Base-by-base conservation (phyloP, 2,797 vertebrate genomes). In the Stomatorhinus walkeri region DNA sequence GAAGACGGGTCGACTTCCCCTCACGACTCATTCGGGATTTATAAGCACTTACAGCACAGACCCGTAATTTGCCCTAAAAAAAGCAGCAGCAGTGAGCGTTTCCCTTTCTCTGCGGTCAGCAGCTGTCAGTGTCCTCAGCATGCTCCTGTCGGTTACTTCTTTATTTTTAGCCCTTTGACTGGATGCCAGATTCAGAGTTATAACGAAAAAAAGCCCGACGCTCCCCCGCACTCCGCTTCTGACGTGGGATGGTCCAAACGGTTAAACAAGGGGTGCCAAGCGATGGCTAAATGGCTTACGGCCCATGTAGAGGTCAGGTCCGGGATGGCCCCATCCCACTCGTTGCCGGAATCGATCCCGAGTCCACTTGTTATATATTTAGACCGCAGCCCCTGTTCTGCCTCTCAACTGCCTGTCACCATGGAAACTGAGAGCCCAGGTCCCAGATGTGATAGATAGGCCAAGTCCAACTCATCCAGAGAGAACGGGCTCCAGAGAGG, bases 151-250 rank as follows among this genome's bases (percentile, higher is more conserved):
- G 79, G 49, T 32, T 86, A 48, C 36, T 83, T 90, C 8, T 90
- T 89, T 89, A 93, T 93, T 91, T 92, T 92, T 91, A 92, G 88
- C 48, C 0, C 56, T 87, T 83, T 90, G 90, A 90, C 89, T 52
- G 54, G 84, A 59, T 89, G 89, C 89, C 91, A 54, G 52, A 90
- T 92, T 89, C 59, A 90, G 7, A 51, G 81, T 87, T 59, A 90
- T 90, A 88, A 46, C 61, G 85, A 56, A 88, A 56, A 91, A 90
- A 91, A 61, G 72, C 56, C 52, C 87, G 43, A 40, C 40, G 85
- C 51, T 51, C 76, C 81, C 76, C 85, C 64, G 56, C 91, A 92
- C 89, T 91, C 72, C 1, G 16, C 12, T 43, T 28, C 36, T 48
- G 54, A 22, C 1, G 12, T 0, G 52, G 16, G 16, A 40, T 14